A percentile compares a stretch with the other conserved stretches of the same genome.
Conservation (phyloP, 2,113 vertebrate species). For the Suricata suricatta region DNA sequence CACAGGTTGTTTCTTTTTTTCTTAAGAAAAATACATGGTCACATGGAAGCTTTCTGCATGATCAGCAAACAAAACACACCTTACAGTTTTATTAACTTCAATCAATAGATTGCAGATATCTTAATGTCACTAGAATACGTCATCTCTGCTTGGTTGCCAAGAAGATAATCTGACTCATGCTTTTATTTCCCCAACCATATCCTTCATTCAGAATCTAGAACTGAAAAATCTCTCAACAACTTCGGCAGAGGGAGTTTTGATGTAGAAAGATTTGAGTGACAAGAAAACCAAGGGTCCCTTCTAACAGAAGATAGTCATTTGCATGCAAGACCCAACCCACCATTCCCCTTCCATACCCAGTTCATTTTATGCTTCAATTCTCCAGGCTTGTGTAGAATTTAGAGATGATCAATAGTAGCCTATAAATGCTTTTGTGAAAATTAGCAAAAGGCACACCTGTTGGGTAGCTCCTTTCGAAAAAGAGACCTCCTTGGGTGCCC, state of each 20-base stretch:
- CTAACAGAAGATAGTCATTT: background rate
- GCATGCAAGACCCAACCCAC: background rate
- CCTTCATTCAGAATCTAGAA: slow-evolving; percentile 5
- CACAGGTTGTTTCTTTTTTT: background rate
- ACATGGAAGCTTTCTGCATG: background rate
- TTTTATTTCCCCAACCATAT: slow-evolving; percentile 49
- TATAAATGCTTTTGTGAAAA: background rate
- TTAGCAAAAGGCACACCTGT: background rate
- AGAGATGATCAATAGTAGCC: background rate
- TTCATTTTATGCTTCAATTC: background rate
- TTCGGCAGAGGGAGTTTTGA: slow-evolving; percentile 26
- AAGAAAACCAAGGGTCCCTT: background rate
- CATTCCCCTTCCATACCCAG: background rate
- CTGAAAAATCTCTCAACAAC: background rate
- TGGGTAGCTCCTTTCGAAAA: background rate
- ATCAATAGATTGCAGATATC: slow-evolving; percentile 58
- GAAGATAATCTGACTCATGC: slow-evolving; percentile 60
- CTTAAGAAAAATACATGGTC: background rate
- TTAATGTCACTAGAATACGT: slow-evolving; percentile 38
- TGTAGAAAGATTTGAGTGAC: background rate
- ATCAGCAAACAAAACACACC: slow-evolving; percentile 63
- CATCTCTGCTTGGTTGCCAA: slow-evolving; percentile 63
- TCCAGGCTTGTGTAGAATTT: background rate
- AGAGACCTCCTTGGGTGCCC: background rate
- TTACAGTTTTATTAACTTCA: slow-evolving; percentile 34